phyloP scores from a whole-genome alignment of 2,888 invertebrate species.

The Kryphioiulus occultus region DNA sequence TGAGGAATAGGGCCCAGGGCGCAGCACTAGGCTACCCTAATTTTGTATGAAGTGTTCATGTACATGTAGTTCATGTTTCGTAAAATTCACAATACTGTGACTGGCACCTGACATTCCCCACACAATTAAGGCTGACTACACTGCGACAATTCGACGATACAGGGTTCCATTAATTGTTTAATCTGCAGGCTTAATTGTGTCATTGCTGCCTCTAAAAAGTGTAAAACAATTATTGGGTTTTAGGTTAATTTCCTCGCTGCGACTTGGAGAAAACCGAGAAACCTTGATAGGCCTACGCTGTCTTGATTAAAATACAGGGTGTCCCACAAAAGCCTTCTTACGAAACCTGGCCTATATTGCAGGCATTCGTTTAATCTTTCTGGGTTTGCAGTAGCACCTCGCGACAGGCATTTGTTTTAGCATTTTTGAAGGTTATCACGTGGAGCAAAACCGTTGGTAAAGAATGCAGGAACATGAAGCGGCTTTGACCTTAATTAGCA shows the following conservation, averaged over 20 bases:
- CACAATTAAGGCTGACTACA: no score
- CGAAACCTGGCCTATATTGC: conserved; percentile 11
- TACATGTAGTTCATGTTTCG: no score
- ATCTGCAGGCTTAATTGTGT: background rate
- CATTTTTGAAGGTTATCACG: background rate
- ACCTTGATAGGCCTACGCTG: no score
- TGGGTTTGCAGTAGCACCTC: background rate
- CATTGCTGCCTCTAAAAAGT: background rate
- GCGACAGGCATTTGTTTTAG: background rate
- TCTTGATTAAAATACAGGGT: background rate
- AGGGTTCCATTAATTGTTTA: background rate
- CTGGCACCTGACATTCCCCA: no score
- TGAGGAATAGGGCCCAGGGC: no score
- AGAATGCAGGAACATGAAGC: background rate
- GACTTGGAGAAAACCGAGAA: background rate
- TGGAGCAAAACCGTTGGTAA: background rate
- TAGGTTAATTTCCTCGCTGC: background rate
- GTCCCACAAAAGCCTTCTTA: background rate
- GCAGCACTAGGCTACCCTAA: no score
- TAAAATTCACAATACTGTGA: no score
- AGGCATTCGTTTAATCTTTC: background rate
- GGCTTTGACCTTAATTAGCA: background rate
- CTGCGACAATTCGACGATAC: no score
- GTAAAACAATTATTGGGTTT: background rate
- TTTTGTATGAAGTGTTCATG: no score